Base-by-base conservation (phyloP, 2,888 invertebrate species). In the Epirrhoe tristata region DNA sequence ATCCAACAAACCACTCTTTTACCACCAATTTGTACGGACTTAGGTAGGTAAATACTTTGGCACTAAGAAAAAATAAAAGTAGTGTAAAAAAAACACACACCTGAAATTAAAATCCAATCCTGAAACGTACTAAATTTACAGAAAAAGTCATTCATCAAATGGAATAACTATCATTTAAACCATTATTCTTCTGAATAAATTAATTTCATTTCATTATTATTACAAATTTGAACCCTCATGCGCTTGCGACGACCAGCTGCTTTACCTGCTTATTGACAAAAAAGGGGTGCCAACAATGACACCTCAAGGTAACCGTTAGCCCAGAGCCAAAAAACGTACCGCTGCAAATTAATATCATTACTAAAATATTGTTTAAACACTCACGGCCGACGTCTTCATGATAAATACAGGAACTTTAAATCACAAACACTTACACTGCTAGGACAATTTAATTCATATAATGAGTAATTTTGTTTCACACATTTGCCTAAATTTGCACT, bases 341-440 rank as follows among this genome's bases (percentile, higher is more conserved):
- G 24, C 12, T 24, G 16, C 51, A 51, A 17, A 31, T 1, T 24
- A 12, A 51, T 14, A 24, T 10, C 7, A 24, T 7, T 51, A 31
- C 2, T 46, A 14, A 14, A 46, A 14, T 16, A 14, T 48, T 14
- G 17, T 14, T 12, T 16, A 58, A 43, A 39, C 31, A 36, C 70
- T 70, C 64, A 70, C 70, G 17, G 56, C 70, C 70, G 70, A 58
- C 61, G 70, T 70, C 66, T 70, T 64, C 60, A 48, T 52, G 24
- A 24, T 52, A 48, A 39, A 52, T 14, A 16, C 17, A 16, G 32
- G 60, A 6, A 34, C 17, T 46, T 39, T 39, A 7, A 17, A 57
- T 31, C 16, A 48, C 51, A 24, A 43, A 63, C 34, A 63, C 52
- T 48, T 39, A 48, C 56, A 57, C 56, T 53, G 36, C 6, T 31